phyloP scores from a whole-genome alignment of 2,113 vertebrate species.

The Fulmarus glacialis region DNA sequence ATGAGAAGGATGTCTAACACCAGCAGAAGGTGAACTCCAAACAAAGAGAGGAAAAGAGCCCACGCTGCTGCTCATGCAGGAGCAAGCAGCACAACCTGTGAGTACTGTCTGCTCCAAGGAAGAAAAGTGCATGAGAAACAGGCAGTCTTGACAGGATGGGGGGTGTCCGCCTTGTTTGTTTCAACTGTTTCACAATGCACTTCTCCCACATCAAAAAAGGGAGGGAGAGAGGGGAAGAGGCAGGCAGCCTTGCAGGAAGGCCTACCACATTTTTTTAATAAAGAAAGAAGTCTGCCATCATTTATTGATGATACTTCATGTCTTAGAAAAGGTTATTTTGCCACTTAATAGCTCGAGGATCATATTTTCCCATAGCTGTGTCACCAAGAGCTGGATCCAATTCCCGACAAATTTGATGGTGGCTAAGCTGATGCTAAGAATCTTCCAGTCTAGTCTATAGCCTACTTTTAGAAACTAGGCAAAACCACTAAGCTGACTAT shows the following conservation, averaged over 20 bases:
- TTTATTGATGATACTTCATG: not conserved
- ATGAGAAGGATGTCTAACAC: not conserved
- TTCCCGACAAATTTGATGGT: not conserved
- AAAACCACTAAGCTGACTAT: not conserved
- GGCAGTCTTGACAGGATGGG: not conserved
- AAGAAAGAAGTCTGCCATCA: not conserved
- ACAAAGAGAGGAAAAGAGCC: not conserved
- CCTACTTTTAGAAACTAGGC: not conserved
- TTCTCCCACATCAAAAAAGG: not conserved
- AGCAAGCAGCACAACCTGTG: not conserved
- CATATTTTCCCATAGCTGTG: not conserved
- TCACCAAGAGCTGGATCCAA: not conserved
- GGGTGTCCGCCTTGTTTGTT: not conserved
- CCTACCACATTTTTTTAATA: not conserved
- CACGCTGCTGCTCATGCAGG: accelerated
- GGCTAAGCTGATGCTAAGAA: not conserved
- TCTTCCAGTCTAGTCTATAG: not conserved
- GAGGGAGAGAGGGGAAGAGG: not conserved
- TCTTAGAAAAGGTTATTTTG: not conserved
- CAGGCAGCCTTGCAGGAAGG: not conserved
- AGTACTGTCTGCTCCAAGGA: not conserved
- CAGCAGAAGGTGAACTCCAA: not conserved
- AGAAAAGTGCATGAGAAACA: not conserved
- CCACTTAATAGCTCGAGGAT: not conserved
- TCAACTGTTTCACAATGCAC: not conserved